These are phyloP conservation scores for Norana najaformis DNA, from an alignment of 2,888 invertebrate genomes.

Conservation along the genomic window DNA sequence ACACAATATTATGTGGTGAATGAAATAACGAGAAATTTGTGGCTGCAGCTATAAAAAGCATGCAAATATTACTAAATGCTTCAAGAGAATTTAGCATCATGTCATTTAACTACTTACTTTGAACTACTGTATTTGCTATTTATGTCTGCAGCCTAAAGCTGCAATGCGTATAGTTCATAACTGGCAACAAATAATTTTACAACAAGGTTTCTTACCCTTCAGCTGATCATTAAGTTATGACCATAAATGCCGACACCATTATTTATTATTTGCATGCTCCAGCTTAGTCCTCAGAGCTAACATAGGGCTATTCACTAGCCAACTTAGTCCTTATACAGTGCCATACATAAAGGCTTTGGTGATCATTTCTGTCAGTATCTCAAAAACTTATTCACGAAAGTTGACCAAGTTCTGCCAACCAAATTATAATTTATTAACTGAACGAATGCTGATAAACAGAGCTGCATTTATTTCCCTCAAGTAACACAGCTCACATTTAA, in stretches of 20 bases:
- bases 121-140: no score
- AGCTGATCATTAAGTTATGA: neutral
- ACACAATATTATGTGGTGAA: no score
- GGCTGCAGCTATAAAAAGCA: no score
- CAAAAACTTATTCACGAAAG: neutral
- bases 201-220: neutral
- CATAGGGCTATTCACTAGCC: no score
- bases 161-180: no score
- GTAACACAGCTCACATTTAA: neutral
- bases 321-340: neutral
- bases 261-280: neutral
- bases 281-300: neutral
- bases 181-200: no score
- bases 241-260: neutral
- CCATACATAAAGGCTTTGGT: neutral
- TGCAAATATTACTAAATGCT: no score
- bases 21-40: no score
- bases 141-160: no score
- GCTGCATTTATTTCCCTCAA: neutral
- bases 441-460: no score
- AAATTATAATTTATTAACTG: neutral
- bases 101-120: no score
- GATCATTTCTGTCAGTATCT: neutral
- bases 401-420: neutral
- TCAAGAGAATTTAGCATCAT: no score